phyloP scores from a whole-genome alignment of 2,888 invertebrate species.

The Seira sanloemensis region DNA sequence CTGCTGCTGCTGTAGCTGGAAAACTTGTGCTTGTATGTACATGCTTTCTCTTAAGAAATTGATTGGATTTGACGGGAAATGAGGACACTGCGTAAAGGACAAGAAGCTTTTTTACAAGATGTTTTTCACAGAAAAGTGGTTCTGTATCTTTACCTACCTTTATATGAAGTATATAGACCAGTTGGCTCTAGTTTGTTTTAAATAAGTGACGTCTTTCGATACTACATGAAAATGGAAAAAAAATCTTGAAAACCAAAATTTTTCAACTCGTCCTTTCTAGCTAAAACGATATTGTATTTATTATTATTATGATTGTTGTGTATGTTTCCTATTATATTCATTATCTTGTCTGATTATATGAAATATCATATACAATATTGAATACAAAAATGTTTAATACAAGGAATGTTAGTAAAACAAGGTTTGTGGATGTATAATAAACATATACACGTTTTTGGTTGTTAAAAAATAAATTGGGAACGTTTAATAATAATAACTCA shows the following conservation, averaged over 20 bases:
- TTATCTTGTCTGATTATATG: slow-evolving; percentile 13
- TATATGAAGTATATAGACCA: slow-evolving; percentile 22
- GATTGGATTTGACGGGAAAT: background rate
- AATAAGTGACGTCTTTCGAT: slow-evolving; percentile 61
- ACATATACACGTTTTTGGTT: slow-evolving; percentile 43
- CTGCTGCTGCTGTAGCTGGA: background rate
- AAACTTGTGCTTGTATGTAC: too few species aligned
- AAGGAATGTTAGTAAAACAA: slow-evolving; percentile 44
- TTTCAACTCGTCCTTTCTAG: slow-evolving; percentile 58
- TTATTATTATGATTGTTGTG: background rate
- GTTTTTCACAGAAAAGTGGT: too few species aligned
- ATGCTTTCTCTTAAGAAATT: too few species aligned
- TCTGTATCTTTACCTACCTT: too few species aligned
- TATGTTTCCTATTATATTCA: background rate
- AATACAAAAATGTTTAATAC: slow-evolving; percentile 26
- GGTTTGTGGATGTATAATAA: slow-evolving; percentile 61
- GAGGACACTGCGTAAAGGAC: background rate
- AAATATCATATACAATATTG: slow-evolving; percentile 45
- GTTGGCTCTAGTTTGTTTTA: slow-evolving; percentile 38
- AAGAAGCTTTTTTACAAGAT: background rate
- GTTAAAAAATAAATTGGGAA: too few species aligned
- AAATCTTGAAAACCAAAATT: slow-evolving; percentile 34
- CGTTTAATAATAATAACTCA: too few species aligned
- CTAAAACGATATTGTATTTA: slow-evolving; percentile 29
- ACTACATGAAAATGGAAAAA: slow-evolving; percentile 18